Evolutionary conservation across 2,888 invertebrate genomes (phyloP).

Genomic region (Cerastoderma edule): DNA sequence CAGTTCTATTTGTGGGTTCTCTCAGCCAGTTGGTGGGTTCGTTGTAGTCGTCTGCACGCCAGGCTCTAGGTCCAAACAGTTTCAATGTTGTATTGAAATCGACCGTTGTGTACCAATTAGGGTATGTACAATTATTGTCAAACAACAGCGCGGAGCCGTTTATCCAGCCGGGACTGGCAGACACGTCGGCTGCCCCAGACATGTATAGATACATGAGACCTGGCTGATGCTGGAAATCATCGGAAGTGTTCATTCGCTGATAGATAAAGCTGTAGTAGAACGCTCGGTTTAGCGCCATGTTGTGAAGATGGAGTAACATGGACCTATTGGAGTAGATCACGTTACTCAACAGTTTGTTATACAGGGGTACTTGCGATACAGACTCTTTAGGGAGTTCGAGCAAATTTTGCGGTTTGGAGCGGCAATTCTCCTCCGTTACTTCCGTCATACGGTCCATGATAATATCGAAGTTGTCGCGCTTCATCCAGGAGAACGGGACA

Average conservation of each 20-base stretch:
- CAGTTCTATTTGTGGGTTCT: conserved; percentile 97
- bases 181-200: conserved; percentile 97
- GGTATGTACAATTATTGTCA: conserved; percentile 96
- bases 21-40: conserved; percentile 97
- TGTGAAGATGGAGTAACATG: conserved; percentile 95
- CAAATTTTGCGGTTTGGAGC: conserved; percentile 92
- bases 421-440: conserved; percentile 94
- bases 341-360: conserved; percentile 86
- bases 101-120: conserved; percentile 93
- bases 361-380: conserved; percentile 89
- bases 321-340: conserved; percentile 95
- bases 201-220: conserved; percentile 99
- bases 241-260: conserved; percentile 75
- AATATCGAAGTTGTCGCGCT: conserved; percentile 94
- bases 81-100: conserved; percentile 96
- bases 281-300: conserved; percentile 97
- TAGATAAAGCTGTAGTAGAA: conserved; percentile 88
- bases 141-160: conserved; percentile 95
- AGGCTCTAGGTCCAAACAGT: conserved; percentile 96
- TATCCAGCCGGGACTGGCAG: conserved; percentile 94
- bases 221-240: conserved; percentile 89
- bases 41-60: conserved; percentile 84
- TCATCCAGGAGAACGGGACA: conserved; percentile 93
- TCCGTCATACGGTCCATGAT: conserved; percentile 92
- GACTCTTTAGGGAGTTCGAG: conserved; percentile 92